Conservation (phyloP, 2,113 vertebrate species). For the Cricetomys ansorgei region DNA sequence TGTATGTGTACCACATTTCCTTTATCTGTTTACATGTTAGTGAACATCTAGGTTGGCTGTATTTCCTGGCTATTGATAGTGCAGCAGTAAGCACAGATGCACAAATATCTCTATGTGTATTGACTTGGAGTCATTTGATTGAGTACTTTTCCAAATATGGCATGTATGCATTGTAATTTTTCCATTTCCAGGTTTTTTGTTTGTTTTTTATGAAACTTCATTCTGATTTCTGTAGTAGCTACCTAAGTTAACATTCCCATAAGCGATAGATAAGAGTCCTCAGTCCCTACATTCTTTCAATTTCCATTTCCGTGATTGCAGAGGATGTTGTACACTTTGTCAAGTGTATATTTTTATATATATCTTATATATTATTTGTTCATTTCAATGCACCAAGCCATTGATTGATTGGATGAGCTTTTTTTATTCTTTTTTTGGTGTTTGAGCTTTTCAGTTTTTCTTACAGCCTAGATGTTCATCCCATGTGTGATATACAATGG, state of each 20-base stretch:
- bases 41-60: neutral
- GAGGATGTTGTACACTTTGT: neutral
- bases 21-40: neutral
- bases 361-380: neutral
- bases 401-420: neutral
- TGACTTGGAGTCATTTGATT: neutral
- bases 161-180: neutral
- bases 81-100: neutral
- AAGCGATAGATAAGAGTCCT: neutral
- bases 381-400: neutral
- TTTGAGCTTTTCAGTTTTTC: neutral
- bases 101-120: neutral
- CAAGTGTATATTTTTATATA: neutral
- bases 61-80: neutral
- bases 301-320: neutral
- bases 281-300: neutral
- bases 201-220: neutral
- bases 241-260: neutral
- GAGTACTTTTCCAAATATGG: neutral
- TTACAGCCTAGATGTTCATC: neutral
- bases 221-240: neutral
- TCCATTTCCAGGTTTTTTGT: neutral
- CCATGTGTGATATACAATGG: neutral
- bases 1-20: neutral
- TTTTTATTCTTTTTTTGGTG: neutral